Evolutionary conservation across 2,113 vertebrate genomes (phyloP).

Genomic region (Ameiurus melas): DNA sequence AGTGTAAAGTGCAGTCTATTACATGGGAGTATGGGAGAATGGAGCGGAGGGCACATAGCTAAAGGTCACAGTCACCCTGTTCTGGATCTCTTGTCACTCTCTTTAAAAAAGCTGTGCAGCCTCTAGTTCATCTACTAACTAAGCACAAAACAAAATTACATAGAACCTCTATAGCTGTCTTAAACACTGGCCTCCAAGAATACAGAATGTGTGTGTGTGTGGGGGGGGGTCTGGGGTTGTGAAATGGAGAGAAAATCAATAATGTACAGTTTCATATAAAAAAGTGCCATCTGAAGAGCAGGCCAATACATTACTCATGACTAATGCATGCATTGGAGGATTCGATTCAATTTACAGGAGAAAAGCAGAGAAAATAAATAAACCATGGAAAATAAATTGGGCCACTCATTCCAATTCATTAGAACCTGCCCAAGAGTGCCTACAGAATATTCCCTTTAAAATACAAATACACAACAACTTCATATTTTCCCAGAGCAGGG

Average conservation of each 20-base stretch:
- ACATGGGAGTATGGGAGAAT: slow-evolving; percentile 33
- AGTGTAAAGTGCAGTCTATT: slow-evolving; percentile 51
- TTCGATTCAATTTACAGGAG: slow-evolving; percentile 77
- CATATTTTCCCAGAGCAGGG: slow-evolving; percentile 17
- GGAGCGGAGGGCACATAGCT: slow-evolving; percentile 33
- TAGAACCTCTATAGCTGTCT: slow-evolving; percentile 17
- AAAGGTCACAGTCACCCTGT: slow-evolving; percentile 53
- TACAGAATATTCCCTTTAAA: slow-evolving; percentile 67
- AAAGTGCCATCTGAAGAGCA: slow-evolving; percentile 77
- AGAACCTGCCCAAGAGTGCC: slow-evolving; percentile 68
- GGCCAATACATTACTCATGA: slow-evolving; percentile 77
- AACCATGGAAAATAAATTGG: slow-evolving; percentile 79
- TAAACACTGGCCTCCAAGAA: slow-evolving; percentile 35
- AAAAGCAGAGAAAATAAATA: slow-evolving; percentile 72
- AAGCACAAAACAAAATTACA: slow-evolving; percentile 43
- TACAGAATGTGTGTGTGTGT: too few relatives aligned
- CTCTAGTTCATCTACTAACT: slow-evolving; percentile 19
- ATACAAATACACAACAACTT: slow-evolving; percentile 45
- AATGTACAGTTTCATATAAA: slow-evolving; percentile 74
- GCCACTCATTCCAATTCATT: slow-evolving; percentile 79
- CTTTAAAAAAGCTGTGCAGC: slow-evolving; percentile 22
- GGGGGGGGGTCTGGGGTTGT: slow-evolving; percentile 49
- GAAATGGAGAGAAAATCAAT: slow-evolving; percentile 72
- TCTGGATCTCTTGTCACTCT: slow-evolving; percentile 48
- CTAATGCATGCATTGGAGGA: slow-evolving; percentile 70